phyloP scores from a whole-genome alignment of 2,888 invertebrate genomes.

The Belgica antarctica region DNA sequence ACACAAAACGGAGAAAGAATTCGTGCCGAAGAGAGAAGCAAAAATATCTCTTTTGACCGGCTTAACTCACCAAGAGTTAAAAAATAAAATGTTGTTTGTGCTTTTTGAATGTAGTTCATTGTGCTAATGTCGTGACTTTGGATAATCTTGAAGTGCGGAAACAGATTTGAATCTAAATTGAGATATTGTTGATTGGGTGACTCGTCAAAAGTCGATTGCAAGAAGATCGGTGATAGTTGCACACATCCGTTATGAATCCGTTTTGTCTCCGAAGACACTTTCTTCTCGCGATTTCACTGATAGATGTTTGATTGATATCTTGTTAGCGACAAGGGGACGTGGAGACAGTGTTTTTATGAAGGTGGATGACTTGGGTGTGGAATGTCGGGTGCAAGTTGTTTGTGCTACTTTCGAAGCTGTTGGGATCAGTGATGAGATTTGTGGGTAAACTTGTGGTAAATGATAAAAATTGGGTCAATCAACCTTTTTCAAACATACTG shows the following conservation, averaged over 20 bases:
- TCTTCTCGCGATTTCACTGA: neutral
- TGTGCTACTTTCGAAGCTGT: too few relatives aligned
- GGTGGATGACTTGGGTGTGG: too few relatives aligned
- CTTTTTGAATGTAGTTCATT: conserved; percentile 12
- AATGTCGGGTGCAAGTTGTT: too few relatives aligned
- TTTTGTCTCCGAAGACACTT: neutral
- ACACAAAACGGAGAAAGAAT: conserved; percentile 9
- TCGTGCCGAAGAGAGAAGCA: neutral
- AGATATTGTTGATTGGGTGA: neutral
- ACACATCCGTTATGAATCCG: too few relatives aligned
- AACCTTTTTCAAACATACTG: too few relatives aligned
- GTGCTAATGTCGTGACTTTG: neutral
- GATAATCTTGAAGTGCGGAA: neutral
- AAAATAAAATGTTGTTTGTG: neutral
- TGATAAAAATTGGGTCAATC: too few relatives aligned
- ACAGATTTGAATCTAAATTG: neutral
- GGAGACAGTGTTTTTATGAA: too few relatives aligned
- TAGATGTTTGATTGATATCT: neutral
- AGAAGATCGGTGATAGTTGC: too few relatives aligned
- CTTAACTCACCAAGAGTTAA: neutral
- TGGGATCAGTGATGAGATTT: too few relatives aligned
- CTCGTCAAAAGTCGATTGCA: too few relatives aligned
- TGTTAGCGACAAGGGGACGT: too few relatives aligned
- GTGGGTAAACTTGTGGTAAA: too few relatives aligned
- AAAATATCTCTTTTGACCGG: conserved; percentile 29